Base-by-base conservation (phyloP, 2,888 invertebrate species). In the Euproctis similis region DNA sequence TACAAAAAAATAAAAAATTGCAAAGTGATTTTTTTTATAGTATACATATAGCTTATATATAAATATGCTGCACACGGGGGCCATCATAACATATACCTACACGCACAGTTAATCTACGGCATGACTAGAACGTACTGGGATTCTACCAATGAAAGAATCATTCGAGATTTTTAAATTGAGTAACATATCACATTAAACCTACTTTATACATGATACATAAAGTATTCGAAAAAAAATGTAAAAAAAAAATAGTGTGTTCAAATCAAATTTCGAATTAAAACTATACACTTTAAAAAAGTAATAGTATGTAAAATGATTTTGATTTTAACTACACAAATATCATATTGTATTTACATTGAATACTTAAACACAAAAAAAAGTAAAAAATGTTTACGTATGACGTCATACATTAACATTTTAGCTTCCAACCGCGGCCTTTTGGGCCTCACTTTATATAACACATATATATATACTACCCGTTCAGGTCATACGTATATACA, bases 401-500 rank as follows among this genome's bases (percentile, higher is more conserved):
- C 76, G 46, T 57, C 66, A 69, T 63, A 67, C 64, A 55, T 59
- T 46, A n/a, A 46, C 63, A 59, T 63, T 58, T 63, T 59, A 56
- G n/a, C 46, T 46, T 57, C 56, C 64, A 52, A n/a, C 50, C 50
- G 52, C 44, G 69, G 66, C 69, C 42, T 56, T 39, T 64, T 59
- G 64, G 69, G 71, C 73, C 73, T 52, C 73, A 72, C 74, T 69
- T 75, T 71, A 74, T 69, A 73, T n/a, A n/a, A n/a, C n/a, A n/a
- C n/a, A n/a, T n/a, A n/a, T n/a, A 59, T 62, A 55, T 57, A 65
- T 54, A 49, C 65, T 69, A 73, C n/a, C 63, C 64, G 57, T 64
- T 21, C 70, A 59, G 59, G 80, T 72, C 81, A 78, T 80, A 82
- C 82, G 81, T 82, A 80, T 81, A 63, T 82, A 82, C 82, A 80